phyloP scores from a whole-genome alignment of 2,797 vertebrate genomes.

The Gambusia yucatana region DNA sequence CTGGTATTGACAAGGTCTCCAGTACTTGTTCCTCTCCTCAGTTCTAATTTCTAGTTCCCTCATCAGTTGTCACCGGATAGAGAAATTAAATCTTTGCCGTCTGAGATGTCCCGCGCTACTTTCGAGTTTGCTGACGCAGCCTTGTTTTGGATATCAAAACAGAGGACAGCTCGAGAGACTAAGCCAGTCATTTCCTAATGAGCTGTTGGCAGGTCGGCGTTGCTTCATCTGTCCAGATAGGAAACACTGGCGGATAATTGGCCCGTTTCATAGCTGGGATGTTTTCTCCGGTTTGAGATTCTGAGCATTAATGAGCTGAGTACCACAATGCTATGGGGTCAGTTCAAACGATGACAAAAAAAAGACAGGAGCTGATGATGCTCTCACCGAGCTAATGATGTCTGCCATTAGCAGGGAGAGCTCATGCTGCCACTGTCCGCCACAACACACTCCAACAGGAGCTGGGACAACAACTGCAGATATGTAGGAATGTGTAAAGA shows the following conservation, averaged over 20 bases:
- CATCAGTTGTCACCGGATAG: background rate
- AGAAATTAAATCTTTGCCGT: background rate
- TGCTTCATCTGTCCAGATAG: constrained; percentile 45
- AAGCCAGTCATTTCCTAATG: constrained; percentile 57
- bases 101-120: background rate
- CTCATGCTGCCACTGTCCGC: constrained; percentile 1
- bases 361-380: constrained; percentile 49
- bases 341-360: constrained; percentile 14
- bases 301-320: constrained; percentile 62
- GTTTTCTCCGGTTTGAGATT: constrained; percentile 55
- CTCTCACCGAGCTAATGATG: constrained; percentile 54
- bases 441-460: background rate
- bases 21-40: background rate
- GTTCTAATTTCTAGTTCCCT: background rate
- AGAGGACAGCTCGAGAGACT: constrained; percentile 42
- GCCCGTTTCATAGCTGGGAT: constrained; percentile 60
- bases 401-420: constrained; percentile 40
- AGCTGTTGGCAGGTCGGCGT: constrained; percentile 42
- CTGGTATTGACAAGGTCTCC: background rate
- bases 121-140: constrained; percentile 5
- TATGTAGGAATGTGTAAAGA: background rate
- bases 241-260: constrained; percentile 64
- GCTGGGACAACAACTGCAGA: background rate
- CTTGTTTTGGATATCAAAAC: constrained; percentile 25
- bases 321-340: constrained; percentile 42